phyloP scores from a whole-genome alignment of 2,797 vertebrate species.

The Sebastes steindachneri region DNA sequence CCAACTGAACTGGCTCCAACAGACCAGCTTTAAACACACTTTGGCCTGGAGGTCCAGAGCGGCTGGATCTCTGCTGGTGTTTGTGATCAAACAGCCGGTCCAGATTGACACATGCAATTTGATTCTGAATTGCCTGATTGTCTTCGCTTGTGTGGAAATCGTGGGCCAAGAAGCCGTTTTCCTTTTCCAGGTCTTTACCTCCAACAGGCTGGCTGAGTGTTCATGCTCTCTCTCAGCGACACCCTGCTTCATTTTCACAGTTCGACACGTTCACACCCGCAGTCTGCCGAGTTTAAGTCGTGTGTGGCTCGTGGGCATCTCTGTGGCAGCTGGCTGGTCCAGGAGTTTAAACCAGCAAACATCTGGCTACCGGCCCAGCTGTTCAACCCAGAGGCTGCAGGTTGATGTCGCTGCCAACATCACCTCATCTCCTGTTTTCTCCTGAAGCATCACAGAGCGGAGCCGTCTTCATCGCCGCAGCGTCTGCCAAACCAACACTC shows the following conservation, averaged over 20 bases:
- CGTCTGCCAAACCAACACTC: not conserved
- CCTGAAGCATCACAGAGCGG: not conserved
- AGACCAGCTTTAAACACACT: not conserved
- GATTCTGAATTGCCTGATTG: not conserved
- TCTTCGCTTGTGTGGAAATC: not conserved
- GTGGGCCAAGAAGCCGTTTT: not conserved
- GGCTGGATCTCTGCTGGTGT: constrained; percentile 10
- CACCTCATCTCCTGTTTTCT: constrained; percentile 29
- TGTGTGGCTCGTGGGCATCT: not conserved
- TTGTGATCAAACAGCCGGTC: constrained; percentile 3
- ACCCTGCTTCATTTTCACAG: constrained; percentile 38
- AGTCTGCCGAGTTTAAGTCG: not conserved
- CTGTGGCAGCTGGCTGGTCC: not conserved
- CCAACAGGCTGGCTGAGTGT: not conserved
- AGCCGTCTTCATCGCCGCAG: not conserved
- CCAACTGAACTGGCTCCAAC: not conserved
- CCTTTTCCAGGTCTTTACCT: not conserved
- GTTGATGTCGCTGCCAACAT: constrained; percentile 18
- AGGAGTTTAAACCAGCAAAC: not conserved
- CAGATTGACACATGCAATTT: not conserved
- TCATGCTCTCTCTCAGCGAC: constrained; percentile 35
- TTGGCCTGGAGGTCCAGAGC: not conserved
- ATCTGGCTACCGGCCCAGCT: not conserved
- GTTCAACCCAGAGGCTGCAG: not conserved
- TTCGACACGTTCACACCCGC: constrained; percentile 15